Evolutionary conservation across 30 jellyfish, hydroid and myxozoan genomes (phyloP), one percentile per base, ranked within the genome.

Genomic region (Aurelia aurita): DNA sequence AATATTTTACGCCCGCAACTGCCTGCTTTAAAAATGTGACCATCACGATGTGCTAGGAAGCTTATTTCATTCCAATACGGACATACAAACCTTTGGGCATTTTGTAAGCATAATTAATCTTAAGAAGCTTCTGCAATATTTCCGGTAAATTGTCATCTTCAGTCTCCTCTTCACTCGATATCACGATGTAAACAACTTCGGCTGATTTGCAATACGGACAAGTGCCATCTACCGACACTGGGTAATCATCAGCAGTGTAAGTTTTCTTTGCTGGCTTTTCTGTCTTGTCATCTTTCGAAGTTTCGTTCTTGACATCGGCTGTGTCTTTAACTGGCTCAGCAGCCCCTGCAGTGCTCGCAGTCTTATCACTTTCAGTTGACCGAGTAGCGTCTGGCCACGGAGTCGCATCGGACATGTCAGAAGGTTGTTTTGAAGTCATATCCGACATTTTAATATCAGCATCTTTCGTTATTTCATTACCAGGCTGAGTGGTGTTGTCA

Each of bases 121-220:
- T 44, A 4, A 88, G 94, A 54, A 93, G 83, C 62, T 62, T 69
- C 35, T 39, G 72, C 58, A 93, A 64, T 12, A 86, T 65, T 19
- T 60, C 88, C 2, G 98, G 97, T 39, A 93, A 68, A 22, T 92
- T 87, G 20, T 74, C 92, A 18, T 85, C 72, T 4, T 31, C 55
- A 23, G 35, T 61, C 9, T 87, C 90, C 31, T 72, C 85, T 39
- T 73, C 89, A n/a, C 43, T 25, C 22, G 43, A 25, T 22, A 93
- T 59, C 21, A 93, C 63, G 59, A 93, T 88, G 75, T 93, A 93
- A n/a, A 93, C 94, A 27, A 93, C 98, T 35, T 93, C 94, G 10
- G 73, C 45, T 5, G 98, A 87, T 53, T 84, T 60, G 69, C 98
- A 93, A 73, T 93, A 84, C 2, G 98, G 98, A 55, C 98, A 93